Evolutionary conservation across 2,888 invertebrate species (phyloP).

Genomic region (Cheilosia variabilis): DNA sequence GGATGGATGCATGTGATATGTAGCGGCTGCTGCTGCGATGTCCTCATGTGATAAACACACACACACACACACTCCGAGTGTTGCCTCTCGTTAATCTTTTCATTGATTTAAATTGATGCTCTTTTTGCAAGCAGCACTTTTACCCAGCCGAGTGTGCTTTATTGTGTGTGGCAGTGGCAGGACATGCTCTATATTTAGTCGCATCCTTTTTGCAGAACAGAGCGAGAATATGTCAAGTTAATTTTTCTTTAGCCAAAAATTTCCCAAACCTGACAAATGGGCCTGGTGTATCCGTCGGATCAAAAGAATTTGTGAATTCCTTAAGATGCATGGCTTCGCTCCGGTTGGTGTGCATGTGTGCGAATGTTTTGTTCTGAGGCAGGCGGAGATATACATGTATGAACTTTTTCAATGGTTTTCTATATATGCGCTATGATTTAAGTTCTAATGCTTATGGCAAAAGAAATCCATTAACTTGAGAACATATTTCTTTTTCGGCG

Average conservation of each 20-base stretch:
- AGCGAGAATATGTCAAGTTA: slow-evolving; percentile 63
- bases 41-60: slow-evolving; percentile 25
- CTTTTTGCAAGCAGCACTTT: slow-evolving; percentile 63
- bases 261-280: slow-evolving; percentile 69
- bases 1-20: slow-evolving; percentile 64
- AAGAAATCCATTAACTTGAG: slow-evolving; percentile 71
- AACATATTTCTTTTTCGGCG: slow-evolving; percentile 26
- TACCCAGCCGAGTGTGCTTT: slow-evolving; percentile 63
- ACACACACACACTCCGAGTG: slow-evolving; percentile 24
- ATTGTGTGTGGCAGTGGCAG: slow-evolving; percentile 74
- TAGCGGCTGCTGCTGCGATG: slow-evolving; percentile 56
- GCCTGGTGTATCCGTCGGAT: slow-evolving; percentile 44
- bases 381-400: slow-evolving; percentile 34
- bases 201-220: slow-evolving; percentile 16
- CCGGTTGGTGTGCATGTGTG: neutral
- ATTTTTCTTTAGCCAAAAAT: slow-evolving; percentile 68
- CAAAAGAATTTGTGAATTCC: slow-evolving; percentile 23
- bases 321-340: slow-evolving; percentile 31
- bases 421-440: slow-evolving; percentile 9
- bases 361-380: slow-evolving; percentile 24
- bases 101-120: slow-evolving; percentile 75
- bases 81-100: slow-evolving; percentile 73
- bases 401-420: slow-evolving; percentile 3
- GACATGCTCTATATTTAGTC: slow-evolving; percentile 73
- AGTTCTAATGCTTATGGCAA: slow-evolving; percentile 21